Evolutionary conservation across 2,113 vertebrate species (phyloP).

Genomic region (Psittacara wagleri): DNA sequence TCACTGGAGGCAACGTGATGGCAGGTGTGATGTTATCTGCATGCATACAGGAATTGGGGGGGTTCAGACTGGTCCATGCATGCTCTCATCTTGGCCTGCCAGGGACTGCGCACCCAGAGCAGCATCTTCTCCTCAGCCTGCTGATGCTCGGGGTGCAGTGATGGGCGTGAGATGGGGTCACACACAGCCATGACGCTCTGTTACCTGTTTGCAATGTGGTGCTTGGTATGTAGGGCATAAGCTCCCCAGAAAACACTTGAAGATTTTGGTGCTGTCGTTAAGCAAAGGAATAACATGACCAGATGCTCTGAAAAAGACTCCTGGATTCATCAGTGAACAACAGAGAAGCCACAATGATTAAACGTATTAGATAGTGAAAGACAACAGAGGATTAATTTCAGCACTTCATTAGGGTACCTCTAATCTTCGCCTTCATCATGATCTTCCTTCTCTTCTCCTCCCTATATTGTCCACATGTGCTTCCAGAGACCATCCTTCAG

Average conservation of each 20-base stretch:
- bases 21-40: rapidly evolving
- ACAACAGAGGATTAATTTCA: not conserved
- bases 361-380: not conserved
- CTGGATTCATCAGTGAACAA: not conserved
- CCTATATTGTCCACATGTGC: not conserved
- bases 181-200: not conserved
- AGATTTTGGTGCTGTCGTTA: not conserved
- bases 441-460: not conserved
- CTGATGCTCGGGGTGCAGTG: rapidly evolving
- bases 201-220: not conserved
- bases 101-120: too few species aligned
- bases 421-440: not conserved
- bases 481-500: conserved; percentile 34
- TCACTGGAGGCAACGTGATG: rapidly evolving
- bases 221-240: not conserved
- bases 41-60: rapidly evolving
- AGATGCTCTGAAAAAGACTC: not conserved
- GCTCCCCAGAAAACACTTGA: not conserved
- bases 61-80: not conserved
- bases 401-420: not conserved
- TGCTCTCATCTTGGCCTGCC: not conserved
- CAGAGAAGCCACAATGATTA: not conserved
- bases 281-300: not conserved
- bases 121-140: not conserved
- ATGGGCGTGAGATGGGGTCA: not conserved